Evolutionary conservation across 2,888 invertebrate species (phyloP).

Genomic region (Eupithecia subfuscata): DNA sequence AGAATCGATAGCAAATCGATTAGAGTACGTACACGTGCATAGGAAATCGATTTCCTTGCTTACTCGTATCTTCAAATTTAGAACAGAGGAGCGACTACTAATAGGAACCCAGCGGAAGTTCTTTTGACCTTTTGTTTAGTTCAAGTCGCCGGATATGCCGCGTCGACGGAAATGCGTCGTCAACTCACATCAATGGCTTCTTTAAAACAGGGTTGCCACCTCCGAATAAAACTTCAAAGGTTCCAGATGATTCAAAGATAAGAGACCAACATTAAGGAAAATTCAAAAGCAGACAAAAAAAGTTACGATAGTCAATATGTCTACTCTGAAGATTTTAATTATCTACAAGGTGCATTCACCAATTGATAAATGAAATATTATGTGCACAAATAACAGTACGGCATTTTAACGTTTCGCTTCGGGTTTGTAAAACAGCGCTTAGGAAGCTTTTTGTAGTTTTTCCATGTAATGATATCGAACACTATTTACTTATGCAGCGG

Average conservation of each 20-base stretch:
- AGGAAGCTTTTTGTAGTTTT: neutral
- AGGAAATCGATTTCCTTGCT: neutral
- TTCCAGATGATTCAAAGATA: neutral
- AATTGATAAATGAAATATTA: neutral
- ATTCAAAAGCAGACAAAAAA: neutral
- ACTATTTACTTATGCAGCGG: slow-evolving; percentile 28
- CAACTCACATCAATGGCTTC: slow-evolving; percentile 55
- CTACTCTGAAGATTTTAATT: neutral
- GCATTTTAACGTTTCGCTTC: neutral
- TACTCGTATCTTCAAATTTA: slow-evolving; percentile 1
- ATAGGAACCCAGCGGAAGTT: slow-evolving; percentile 66
- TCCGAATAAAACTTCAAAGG: slow-evolving; percentile 1
- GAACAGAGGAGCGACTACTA: slow-evolving; percentile 47
- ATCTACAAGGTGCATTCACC: neutral
- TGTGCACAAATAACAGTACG: neutral
- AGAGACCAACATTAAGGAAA: neutral
- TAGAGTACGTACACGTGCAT: neutral
- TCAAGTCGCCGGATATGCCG: slow-evolving; percentile 68
- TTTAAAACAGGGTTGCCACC: slow-evolving; percentile 43
- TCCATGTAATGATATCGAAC: slow-evolving; percentile 27
- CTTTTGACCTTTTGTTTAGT: slow-evolving; percentile 81
- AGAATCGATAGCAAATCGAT: neutral
- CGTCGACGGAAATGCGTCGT: slow-evolving; percentile 68
- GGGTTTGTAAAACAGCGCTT: neutral
- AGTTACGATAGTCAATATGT: neutral